Evolutionary conservation across 2,888 invertebrate species (phyloP), one percentile per base, ranked within the genome.

Genomic region (Prionchulus punctatus): DNA sequence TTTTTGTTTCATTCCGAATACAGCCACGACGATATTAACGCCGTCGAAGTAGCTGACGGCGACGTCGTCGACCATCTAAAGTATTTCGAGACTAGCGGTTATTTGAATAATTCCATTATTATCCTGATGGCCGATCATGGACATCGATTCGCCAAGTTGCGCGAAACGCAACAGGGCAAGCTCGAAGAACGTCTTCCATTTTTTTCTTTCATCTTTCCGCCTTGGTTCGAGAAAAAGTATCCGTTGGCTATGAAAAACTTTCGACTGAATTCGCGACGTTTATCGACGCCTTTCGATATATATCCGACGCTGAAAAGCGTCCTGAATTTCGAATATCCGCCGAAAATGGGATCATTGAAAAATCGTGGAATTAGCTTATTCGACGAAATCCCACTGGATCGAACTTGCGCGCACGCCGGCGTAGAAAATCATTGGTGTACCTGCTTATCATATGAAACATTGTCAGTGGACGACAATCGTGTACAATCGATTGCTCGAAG

Each of bases 401-500:
- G 91, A 27, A 84, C 85, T 3, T 91, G 91, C 70, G 79, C 81
- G 2, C 82, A 87, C 70, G 92, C 92, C 0, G 86, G 82, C 55
- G 85, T 94, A 57, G 89, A 89, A 69, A 83, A 90, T 0, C 92
- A 94, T 70, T 94, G 92, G 92, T 94, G 94, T 70, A 83, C 89
- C 0, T 94, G 94, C 68, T 76, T 91, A 1, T 79, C 80, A n/a
- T 92, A 91, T 90, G 72, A 79, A 60, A 76, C 79, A 53, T 73
- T 87, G 0, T 71, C 79, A 1, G 58, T 74, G 0, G 68, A 72
- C 0, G 76, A 79, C 45, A 67, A 72, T 0, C 68, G 78, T 12
- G 79, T 79, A 12, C 59, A 69, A 1, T 73, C 75, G 28, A 78
- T 83, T 0, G 83, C 80, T 1, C 48, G 61, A 26, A 63, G 67